A percentile compares a stretch with the other conserved stretches of the same genome.
phyloP scores from a whole-genome alignment of 2,113 vertebrate species.

The Brienomyrus brachyistius region DNA sequence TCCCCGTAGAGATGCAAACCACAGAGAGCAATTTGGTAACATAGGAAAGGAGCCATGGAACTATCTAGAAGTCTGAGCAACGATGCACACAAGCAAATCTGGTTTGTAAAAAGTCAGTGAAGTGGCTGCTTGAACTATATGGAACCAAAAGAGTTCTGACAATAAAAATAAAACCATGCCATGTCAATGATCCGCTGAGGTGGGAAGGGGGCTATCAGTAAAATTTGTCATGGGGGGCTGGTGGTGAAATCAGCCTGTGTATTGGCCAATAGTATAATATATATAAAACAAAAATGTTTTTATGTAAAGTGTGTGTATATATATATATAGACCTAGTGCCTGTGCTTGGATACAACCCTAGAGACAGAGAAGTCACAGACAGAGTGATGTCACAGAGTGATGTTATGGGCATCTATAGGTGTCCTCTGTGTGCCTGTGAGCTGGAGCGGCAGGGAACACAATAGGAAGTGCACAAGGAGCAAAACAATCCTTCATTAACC shows the following conservation, averaged over 20 bases:
- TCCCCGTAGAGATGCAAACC: not conserved
- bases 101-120: not conserved
- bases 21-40: not conserved
- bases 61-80: not conserved
- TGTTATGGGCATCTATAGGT: not conserved
- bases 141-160: not conserved
- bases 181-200: not conserved
- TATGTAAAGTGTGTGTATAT: too few relatives aligned
- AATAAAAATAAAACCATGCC: not conserved
- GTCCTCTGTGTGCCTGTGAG: not conserved
- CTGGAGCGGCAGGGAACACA: not conserved
- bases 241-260: too few relatives aligned
- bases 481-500: not conserved
- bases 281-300: too few relatives aligned
- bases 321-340: too few relatives aligned
- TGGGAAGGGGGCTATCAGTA: too few relatives aligned
- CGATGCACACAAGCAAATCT: not conserved
- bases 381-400: not conserved
- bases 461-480: too few relatives aligned
- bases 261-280: too few relatives aligned
- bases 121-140: not conserved
- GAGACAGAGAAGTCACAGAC: not conserved
- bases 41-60: not conserved
- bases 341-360: not conserved
- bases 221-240: too few relatives aligned